Evolutionary conservation across 2,797 vertebrate species (phyloP).

Genomic region (Acridotheres tristis): DNA sequence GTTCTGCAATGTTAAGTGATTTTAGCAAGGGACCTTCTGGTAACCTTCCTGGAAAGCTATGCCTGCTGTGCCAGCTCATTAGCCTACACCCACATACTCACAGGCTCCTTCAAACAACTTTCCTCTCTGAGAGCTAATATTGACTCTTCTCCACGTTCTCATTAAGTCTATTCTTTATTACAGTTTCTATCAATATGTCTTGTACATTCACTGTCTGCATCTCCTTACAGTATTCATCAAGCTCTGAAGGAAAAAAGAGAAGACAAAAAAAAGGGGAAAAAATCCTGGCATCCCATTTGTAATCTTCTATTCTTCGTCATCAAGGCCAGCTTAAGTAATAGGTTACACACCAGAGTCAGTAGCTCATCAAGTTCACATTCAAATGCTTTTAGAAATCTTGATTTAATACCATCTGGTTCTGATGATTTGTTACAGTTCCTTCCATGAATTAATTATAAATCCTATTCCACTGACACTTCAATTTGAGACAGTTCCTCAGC

Average conservation of each 20-base stretch:
- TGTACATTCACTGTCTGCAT: conserved; percentile 13
- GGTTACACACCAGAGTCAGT: conserved; percentile 54
- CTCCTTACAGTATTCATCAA: background rate
- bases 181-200: conserved; percentile 45
- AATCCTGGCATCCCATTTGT: background rate
- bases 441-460: conserved; percentile 66
- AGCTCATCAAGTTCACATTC: conserved; percentile 55
- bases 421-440: conserved; percentile 54
- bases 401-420: conserved; percentile 58
- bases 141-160: conserved; percentile 44
- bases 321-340: conserved; percentile 45
- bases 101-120: conserved; percentile 42
- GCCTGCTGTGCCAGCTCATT: rapidly evolving
- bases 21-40: background rate
- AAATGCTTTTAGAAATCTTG: conserved; percentile 61
- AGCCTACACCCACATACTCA: background rate
- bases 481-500: conserved; percentile 50
- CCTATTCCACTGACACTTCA: conserved; percentile 57
- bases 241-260: background rate
- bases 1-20: background rate
- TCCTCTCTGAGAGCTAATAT: conserved; percentile 41
- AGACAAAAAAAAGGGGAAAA: background rate
- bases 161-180: conserved; percentile 52
- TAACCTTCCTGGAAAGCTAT: background rate
- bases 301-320: conserved; percentile 27